These are phyloP conservation scores for Penelope pileata DNA, from an alignment of 2,113 vertebrate species.

Conservation along the genomic window DNA sequence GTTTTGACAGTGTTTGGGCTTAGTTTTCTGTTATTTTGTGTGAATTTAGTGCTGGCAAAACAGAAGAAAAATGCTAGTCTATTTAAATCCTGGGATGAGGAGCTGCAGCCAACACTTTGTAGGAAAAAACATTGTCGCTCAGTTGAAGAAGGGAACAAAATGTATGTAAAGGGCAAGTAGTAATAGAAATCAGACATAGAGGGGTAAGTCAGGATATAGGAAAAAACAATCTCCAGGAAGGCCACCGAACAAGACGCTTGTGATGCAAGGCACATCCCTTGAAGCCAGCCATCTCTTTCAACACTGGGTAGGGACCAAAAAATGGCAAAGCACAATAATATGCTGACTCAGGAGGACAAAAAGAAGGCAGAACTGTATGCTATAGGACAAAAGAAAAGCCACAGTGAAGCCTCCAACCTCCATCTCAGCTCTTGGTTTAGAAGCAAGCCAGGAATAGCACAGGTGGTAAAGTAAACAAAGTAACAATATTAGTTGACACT, in stretches of 20 bases:
- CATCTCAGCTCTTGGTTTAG: neutral
- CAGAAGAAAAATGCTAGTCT: neutral
- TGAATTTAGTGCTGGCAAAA: constrained; percentile 26
- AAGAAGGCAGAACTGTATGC: neutral
- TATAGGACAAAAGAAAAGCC: neutral
- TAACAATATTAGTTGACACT: neutral
- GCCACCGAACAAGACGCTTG: neutral
- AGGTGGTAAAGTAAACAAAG: neutral
- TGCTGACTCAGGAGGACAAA: neutral
- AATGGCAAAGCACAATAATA: neutral
- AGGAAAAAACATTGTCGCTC: neutral
- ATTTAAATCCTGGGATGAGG: constrained; percentile 34
- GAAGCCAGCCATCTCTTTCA: neutral
- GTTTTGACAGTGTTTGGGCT: neutral
- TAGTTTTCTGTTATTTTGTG: constrained; percentile 12
- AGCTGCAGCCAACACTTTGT: neutral
- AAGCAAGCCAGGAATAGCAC: neutral
- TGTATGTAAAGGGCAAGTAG: neutral
- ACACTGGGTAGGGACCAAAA: neutral
- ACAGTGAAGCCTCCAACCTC: neutral
- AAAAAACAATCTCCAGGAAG: neutral
- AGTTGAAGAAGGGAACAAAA: neutral
- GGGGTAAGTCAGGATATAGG: neutral
- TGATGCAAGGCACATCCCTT: neutral
- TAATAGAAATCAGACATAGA: neutral